Evolutionary conservation across 2,797 vertebrate genomes (phyloP).

Genomic region (Chelonia mydas): DNA sequence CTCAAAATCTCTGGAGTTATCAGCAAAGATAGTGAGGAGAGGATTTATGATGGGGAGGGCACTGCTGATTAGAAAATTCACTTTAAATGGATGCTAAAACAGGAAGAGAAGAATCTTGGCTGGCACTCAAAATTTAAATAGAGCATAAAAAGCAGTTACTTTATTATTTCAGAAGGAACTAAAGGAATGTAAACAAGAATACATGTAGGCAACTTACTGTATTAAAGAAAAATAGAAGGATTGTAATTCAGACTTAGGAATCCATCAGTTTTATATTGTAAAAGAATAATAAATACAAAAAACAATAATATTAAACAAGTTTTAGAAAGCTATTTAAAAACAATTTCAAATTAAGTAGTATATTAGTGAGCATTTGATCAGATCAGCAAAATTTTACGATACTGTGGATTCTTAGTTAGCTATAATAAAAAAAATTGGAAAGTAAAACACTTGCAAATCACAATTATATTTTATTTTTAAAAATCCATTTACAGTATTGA

Average conservation of each 20-base stretch:
- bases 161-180: slow-evolving; percentile 70
- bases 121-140: slow-evolving; percentile 72
- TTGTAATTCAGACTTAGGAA: slow-evolving; percentile 61
- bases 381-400: slow-evolving; percentile 13
- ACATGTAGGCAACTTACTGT: slow-evolving; percentile 65
- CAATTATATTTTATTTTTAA: slow-evolving; percentile 26
- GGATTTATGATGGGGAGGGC: slow-evolving; percentile 34
- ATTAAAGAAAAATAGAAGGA: slow-evolving; percentile 15
- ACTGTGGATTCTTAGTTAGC: not conserved
- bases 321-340: slow-evolving; percentile 57
- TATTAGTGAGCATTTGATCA: slow-evolving; percentile 46
- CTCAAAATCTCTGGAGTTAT: slow-evolving; percentile 64
- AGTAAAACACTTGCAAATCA: slow-evolving; percentile 60
- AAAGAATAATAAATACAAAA: slow-evolving; percentile 63
- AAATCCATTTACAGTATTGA: slow-evolving; percentile 34
- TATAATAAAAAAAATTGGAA: slow-evolving; percentile 38
- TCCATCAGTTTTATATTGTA: slow-evolving; percentile 50
- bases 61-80: slow-evolving; percentile 52
- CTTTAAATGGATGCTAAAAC: slow-evolving; percentile 60
- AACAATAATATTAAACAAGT: slow-evolving; percentile 50
- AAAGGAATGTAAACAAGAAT: slow-evolving; percentile 72
- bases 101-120: slow-evolving; percentile 48
- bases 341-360: slow-evolving; percentile 58
- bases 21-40: slow-evolving; percentile 36
- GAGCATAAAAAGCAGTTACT: slow-evolving; percentile 71